These are phyloP conservation scores for Picus viridis DNA, from an alignment of 2,797 vertebrate genomes.

Conservation along the genomic window DNA sequence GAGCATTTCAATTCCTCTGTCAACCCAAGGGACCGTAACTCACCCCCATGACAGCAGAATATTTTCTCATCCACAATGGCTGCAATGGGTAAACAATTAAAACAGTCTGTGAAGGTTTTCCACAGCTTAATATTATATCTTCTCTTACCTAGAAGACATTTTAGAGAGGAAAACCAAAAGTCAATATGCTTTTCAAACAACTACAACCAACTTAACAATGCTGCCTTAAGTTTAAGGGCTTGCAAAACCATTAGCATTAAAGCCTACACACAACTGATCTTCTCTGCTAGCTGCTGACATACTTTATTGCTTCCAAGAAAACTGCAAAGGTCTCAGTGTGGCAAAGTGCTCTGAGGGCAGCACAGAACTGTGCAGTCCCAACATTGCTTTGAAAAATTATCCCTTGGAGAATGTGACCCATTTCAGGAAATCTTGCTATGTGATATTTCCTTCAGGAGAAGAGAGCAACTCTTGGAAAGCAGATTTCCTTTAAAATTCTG, in stretches of 20 bases:
- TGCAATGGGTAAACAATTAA: slow-evolving; percentile 98
- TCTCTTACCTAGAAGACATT: slow-evolving; percentile 89
- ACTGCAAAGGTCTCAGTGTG: neutral
- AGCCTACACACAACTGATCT: neutral
- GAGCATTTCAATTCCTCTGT: neutral
- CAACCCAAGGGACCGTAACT: slow-evolving; percentile 6
- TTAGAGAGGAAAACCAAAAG: neutral
- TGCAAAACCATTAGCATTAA: neutral
- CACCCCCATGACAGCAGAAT: slow-evolving; percentile 98
- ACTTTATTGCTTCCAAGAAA: neutral
- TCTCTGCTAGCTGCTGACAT: neutral
- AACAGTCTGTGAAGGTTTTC: slow-evolving; percentile 99
- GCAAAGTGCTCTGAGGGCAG: neutral
- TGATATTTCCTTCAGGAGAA: neutral
- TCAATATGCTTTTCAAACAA: neutral
- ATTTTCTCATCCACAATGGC: slow-evolving; percentile 99
- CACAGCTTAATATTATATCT: slow-evolving; percentile 98
- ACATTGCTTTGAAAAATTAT: neutral
- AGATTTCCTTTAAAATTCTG: neutral
- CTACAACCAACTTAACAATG: neutral
- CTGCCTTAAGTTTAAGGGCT: neutral
- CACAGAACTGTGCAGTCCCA: neutral
- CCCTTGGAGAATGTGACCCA: neutral
- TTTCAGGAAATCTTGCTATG: neutral
- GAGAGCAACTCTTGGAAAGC: neutral